Evolutionary conservation across 2,888 invertebrate species (phyloP).

Genomic region (Ectemnius cavifrons): DNA sequence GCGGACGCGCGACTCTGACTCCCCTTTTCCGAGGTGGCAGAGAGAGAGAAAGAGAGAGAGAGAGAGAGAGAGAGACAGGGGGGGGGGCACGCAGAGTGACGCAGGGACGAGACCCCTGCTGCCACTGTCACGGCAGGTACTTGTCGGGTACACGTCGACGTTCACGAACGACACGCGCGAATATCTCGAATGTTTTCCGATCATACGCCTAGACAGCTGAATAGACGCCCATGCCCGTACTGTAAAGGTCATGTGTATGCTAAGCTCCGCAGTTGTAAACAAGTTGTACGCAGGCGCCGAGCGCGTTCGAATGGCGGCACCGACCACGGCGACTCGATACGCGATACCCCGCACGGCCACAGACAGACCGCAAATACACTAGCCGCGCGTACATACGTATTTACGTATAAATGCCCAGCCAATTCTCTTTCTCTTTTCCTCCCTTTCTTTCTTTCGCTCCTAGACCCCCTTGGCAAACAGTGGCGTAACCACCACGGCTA

Average conservation of each 20-base stretch:
- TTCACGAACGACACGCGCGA: constrained; percentile 44
- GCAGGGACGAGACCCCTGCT: too few relatives aligned
- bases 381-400: constrained; percentile 43
- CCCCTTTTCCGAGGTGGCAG: constrained; percentile 18
- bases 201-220: constrained; percentile 67
- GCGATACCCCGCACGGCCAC: constrained; percentile 55
- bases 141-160: constrained; percentile 19
- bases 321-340: constrained; percentile 66
- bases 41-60: too few relatives aligned
- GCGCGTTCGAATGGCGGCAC: constrained; percentile 68
- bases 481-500: constrained; percentile 52
- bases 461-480: constrained; percentile 12
- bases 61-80: too few relatives aligned
- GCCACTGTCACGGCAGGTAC: too few relatives aligned
- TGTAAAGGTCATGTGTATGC: constrained; percentile 78
- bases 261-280: constrained; percentile 78
- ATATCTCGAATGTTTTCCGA: constrained; percentile 49
- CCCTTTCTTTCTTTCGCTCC: constrained; percentile 17
- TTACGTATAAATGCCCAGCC: constrained; percentile 51
- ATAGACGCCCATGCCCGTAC: constrained; percentile 76
- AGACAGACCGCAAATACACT: constrained; percentile 58
- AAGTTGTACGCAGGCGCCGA: constrained; percentile 76
- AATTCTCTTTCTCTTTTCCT: constrained; percentile 34
- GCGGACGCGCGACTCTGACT: constrained; percentile 38
- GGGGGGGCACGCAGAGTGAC: too few relatives aligned